phyloP scores from a whole-genome alignment of 2,113 vertebrate genomes.

The Hydrochoerus hydrochaeris region DNA sequence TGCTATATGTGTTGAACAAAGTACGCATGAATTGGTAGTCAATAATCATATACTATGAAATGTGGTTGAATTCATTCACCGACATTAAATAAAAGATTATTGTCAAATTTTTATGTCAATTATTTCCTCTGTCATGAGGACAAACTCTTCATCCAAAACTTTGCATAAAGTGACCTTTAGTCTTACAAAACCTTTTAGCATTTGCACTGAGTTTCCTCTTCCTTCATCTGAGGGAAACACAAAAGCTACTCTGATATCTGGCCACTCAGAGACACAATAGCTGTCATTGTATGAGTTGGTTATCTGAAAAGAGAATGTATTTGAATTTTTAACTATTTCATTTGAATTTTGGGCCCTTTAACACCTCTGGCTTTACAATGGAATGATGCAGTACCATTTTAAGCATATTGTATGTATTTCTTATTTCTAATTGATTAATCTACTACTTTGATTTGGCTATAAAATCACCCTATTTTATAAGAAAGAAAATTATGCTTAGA shows the following conservation, averaged over 20 bases:
- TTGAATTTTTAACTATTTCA: background rate
- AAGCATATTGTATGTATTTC: background rate
- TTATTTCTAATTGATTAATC: background rate
- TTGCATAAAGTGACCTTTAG: slow-evolving; percentile 76
- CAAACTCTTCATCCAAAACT: slow-evolving; percentile 25
- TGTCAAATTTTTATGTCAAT: slow-evolving; percentile 68
- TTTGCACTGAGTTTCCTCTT: slow-evolving; percentile 69
- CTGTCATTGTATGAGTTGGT: slow-evolving; percentile 20
- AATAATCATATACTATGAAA: slow-evolving; percentile 68
- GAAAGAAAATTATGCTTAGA: background rate
- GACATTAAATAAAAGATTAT: slow-evolving; percentile 50
- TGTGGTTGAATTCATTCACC: slow-evolving; percentile 56
- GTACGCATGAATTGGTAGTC: slow-evolving; percentile 61
- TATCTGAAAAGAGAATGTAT: background rate
- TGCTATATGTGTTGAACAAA: slow-evolving; percentile 65
- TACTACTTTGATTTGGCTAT: background rate
- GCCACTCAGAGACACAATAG: slow-evolving; percentile 58
- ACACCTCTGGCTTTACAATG: background rate
- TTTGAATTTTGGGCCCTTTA: background rate
- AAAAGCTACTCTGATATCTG: slow-evolving; percentile 62
- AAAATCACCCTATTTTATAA: no score
- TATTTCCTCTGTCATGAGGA: slow-evolving; percentile 8
- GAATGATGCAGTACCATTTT: background rate
- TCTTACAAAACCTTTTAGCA: slow-evolving; percentile 72
- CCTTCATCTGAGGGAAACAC: slow-evolving; percentile 52